phyloP scores from a whole-genome alignment of 92 coral and sea anemone species.

The Heliopora coerulea region DNA sequence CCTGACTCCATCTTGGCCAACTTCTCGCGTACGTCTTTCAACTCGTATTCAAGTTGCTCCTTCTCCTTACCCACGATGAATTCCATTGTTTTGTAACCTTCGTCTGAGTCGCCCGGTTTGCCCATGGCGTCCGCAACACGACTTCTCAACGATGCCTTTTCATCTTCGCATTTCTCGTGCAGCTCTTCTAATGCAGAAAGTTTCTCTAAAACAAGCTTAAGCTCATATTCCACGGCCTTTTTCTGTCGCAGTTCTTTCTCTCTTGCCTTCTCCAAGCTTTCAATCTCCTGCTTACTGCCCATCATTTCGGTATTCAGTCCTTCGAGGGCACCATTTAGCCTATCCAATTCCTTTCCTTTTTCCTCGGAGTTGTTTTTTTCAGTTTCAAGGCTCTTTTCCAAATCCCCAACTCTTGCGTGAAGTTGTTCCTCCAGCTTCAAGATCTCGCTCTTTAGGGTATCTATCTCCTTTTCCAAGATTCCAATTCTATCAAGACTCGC shows the following conservation, averaged over 20 bases:
- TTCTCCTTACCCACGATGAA: slow-evolving; percentile 49
- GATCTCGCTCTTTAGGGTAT: neutral
- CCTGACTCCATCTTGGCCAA: slow-evolving; percentile 45
- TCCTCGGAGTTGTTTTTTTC: neutral
- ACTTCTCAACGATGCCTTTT: slow-evolving; percentile 56
- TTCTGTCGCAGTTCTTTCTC: neutral
- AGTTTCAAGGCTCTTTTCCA: neutral
- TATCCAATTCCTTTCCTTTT: slow-evolving; percentile 41
- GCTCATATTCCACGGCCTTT: slow-evolving; percentile 49
- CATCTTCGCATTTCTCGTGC: slow-evolving; percentile 59
- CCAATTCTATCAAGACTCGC: neutral
- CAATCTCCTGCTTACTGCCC: neutral
- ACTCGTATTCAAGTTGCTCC: slow-evolving; percentile 53
- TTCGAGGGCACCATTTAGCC: slow-evolving; percentile 47
- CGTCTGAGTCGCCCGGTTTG: slow-evolving; percentile 1
- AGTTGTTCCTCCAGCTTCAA: slow-evolving; percentile 48
- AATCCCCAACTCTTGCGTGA: too few species aligned
- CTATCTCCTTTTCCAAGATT: neutral
- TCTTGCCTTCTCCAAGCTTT: neutral
- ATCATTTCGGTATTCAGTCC: slow-evolving; percentile 47
- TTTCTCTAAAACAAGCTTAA: slow-evolving; percentile 56
- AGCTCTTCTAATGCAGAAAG: slow-evolving; percentile 49
- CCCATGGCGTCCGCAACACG: slow-evolving; percentile 35
- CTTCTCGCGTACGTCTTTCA: slow-evolving; percentile 35
- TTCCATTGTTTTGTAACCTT: slow-evolving; percentile 28